These are phyloP conservation scores for Sander lucioperca DNA, from an alignment of 2,113 vertebrate genomes.

Conservation along the genomic window DNA sequence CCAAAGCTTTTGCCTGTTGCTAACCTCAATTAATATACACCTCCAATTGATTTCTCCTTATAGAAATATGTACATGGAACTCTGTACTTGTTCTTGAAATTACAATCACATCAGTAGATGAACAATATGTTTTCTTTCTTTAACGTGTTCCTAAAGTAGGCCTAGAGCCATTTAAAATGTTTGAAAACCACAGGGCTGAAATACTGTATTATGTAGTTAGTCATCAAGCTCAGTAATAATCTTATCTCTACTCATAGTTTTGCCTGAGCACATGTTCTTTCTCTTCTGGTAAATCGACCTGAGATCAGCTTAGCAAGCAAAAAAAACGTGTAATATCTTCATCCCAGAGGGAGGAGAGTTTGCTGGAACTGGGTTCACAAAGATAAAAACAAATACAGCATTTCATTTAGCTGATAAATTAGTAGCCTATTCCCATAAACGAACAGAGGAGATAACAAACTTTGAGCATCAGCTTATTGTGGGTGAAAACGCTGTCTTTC, in stretches of 20 bases:
- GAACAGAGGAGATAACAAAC: conserved; percentile 33
- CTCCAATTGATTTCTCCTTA: neutral
- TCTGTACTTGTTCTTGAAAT: neutral
- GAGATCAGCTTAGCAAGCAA: neutral
- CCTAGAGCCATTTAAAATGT: neutral
- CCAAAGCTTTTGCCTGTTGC: neutral
- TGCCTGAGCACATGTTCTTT: neutral
- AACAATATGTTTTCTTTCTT: neutral
- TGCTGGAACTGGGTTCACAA: neutral
- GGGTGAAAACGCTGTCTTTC: neutral
- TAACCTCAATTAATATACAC: conserved; percentile 9
- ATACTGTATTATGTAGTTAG: neutral
- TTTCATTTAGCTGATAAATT: conserved; percentile 31
- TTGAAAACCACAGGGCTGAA: neutral
- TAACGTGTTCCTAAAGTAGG: neutral
- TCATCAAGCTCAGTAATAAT: neutral
- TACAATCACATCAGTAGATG: neutral
- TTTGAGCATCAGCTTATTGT: neutral
- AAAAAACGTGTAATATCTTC: neutral
- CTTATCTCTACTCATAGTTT: neutral
- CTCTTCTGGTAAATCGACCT: neutral
- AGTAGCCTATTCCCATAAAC: conserved; percentile 19
- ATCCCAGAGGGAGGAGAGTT: neutral
- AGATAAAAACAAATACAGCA: conserved; percentile 28
- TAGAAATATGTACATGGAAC: neutral